Evolutionary conservation across 37 sponge, comb jelly and placozoan species (phyloP).

Genomic region (Aphrocallistes beatrix): DNA sequence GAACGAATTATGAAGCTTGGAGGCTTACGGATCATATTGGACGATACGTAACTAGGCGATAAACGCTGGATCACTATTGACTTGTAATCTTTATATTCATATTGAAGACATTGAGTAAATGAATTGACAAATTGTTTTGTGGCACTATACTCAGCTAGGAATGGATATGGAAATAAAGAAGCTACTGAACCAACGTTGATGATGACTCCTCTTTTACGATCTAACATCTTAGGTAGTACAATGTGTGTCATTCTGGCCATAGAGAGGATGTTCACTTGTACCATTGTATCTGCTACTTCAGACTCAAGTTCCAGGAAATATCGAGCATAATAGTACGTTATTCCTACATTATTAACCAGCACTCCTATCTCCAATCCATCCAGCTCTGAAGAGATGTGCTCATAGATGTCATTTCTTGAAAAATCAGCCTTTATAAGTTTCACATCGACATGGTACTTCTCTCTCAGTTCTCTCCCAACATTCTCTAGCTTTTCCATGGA

Average conservation of each 20-base stretch:
- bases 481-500: constrained; percentile 23
- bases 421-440: not conserved
- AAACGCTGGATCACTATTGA: not conserved
- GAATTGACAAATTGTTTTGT: constrained; percentile 17
- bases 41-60: not conserved
- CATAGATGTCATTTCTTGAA: not conserved
- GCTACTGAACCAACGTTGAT: constrained; percentile 7
- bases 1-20: not conserved
- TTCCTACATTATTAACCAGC: constrained; percentile 6
- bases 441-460: not conserved
- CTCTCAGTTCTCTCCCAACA: constrained; percentile 18
- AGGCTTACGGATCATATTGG: not conserved
- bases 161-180: not conserved
- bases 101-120: not conserved
- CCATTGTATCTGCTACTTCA: not conserved
- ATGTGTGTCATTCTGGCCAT: constrained; percentile 17
- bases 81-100: not conserved
- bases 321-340: not conserved
- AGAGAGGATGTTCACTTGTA: constrained; percentile 19
- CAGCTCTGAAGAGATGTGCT: not conserved
- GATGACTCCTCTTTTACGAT: not conserved
- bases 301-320: not conserved
- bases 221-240: constrained; percentile 23
- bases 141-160: constrained; percentile 19
- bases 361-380: not conserved